phyloP scores from a whole-genome alignment of 2,797 vertebrate species.

The Poecilia velifera region DNA sequence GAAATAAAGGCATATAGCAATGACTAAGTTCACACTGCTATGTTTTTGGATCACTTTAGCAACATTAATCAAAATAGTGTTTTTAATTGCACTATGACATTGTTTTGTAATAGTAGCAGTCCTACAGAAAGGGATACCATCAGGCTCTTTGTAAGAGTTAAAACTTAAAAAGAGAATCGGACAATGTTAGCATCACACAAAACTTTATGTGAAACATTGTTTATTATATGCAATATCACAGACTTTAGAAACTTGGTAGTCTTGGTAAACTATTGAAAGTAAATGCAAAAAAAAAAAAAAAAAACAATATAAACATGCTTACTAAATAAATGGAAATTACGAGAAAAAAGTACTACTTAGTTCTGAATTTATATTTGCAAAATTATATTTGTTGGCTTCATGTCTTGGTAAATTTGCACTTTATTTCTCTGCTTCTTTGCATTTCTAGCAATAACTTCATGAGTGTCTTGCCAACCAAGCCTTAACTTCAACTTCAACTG shows the following conservation, averaged over 20 bases:
- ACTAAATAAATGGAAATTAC: neutral
- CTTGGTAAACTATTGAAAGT: neutral
- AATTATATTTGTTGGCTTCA: neutral
- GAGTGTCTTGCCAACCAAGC: neutral
- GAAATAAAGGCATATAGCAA: neutral
- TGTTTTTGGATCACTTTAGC: neutral
- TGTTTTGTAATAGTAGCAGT: neutral
- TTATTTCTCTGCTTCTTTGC: neutral
- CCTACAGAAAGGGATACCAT: neutral
- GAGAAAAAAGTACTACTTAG: neutral
- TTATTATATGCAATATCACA: neutral
- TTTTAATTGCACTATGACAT: neutral
- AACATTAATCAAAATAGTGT: neutral
- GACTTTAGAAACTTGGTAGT: neutral
- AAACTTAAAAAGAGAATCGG: neutral
- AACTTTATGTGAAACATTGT: neutral
- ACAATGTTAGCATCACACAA: neutral
- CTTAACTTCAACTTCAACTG: neutral
- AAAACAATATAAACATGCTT: neutral
- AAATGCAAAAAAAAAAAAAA: neutral
- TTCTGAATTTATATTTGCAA: neutral
- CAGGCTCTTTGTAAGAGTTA: neutral
- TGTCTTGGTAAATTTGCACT: neutral
- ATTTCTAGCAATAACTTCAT: neutral
- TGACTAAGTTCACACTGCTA: slow-evolving; percentile 1